Evolutionary conservation across 2,888 invertebrate species (phyloP), one percentile per base, ranked within the genome.

Genomic region (Hyles lineata): DNA sequence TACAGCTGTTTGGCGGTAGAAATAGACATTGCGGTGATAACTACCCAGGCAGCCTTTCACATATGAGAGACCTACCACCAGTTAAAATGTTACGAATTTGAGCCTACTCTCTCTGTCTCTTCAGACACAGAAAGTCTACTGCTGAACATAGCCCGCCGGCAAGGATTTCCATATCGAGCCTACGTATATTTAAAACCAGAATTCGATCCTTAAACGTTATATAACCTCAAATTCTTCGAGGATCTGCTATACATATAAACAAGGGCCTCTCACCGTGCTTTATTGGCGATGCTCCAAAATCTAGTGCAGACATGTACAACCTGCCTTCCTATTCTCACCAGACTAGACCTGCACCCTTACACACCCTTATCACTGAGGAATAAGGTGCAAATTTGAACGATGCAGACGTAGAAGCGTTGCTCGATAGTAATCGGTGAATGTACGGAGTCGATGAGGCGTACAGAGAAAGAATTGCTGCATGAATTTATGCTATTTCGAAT

Each of bases 401-500:
- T 17, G 23, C 1, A 23, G 5, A 15, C 17, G 23, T 23, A 35
- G 3, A 21, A 55, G n/a, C 19, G 1, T 50, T 21, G 21, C 25
- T 11, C 23, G 25, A 11, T 43, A 23, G 23, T 67, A 67, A 67
- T 67, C 67, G 67, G 50, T 67, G 21, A 50, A 67, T 67, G 67
- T 67, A 63, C 50, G 67, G 23, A 67, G 67, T 67, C 67, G 67
- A 67, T 67, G 67, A 50, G 67, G 67, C 50, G 67, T 23, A 50
- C 17, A 67, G 17, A 21, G 43, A 67, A 67, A 67, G 50, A 67
- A 67, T 67, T 67, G 50, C 67, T 50, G 23, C 23, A 43, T 63
- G 63, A 63, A 63, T 43, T 63, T 43, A 63, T 67, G 50, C 43
- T 43, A 63, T 67, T 67, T n/a, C 19, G 5, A 55, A 55, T n/a